These are phyloP conservation scores for Arctocebus calabarensis DNA, from an alignment of 2,797 vertebrate genomes.

Conservation along the genomic window DNA sequence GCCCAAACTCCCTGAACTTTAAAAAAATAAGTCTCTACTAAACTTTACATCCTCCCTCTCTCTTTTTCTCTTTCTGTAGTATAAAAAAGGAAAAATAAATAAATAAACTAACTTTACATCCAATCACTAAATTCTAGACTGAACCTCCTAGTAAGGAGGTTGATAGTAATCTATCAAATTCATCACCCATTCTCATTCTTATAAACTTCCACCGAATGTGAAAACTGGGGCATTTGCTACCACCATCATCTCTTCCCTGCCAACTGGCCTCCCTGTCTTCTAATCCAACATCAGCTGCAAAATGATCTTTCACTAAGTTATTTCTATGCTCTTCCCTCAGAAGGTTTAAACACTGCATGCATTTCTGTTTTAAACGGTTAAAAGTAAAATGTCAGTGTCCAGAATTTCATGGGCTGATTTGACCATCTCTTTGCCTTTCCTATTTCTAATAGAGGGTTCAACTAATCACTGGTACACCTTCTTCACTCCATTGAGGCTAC, in stretches of 20 bases:
- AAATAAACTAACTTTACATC: too few relatives aligned
- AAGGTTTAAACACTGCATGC: neutral
- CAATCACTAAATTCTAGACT: neutral
- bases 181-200: neutral
- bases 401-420: neutral
- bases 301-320: neutral
- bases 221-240: neutral
- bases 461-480: neutral
- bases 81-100: too few relatives aligned
- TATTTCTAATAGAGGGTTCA: neutral
- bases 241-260: fast-evolving
- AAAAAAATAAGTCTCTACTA: slow-evolving; percentile 45
- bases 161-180: neutral
- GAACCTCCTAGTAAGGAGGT: too few relatives aligned
- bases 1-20: neutral
- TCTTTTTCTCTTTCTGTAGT: too few relatives aligned
- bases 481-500: neutral
- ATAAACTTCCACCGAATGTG: neutral
- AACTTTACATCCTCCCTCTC: neutral
- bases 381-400: neutral
- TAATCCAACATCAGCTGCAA: neutral
- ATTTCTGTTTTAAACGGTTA: neutral
- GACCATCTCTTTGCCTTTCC: neutral
- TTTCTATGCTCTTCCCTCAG: neutral
- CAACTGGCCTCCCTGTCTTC: neutral